Evolutionary conservation across 1,140 invertebrate genomes (phyloP), one percentile per base, ranked within the genome.

Genomic region (Platyura marginata): DNA sequence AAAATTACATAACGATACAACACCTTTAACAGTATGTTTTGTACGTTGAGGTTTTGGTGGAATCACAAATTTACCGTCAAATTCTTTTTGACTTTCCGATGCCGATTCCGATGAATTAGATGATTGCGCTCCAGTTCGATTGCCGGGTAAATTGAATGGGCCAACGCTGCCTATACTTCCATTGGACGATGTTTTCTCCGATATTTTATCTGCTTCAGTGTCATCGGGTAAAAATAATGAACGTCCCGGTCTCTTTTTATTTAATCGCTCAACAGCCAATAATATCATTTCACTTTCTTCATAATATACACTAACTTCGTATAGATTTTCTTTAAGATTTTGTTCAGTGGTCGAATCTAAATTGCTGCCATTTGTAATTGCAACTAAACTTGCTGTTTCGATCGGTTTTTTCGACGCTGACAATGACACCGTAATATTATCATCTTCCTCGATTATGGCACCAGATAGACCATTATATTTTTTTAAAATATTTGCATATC

Each of bases 1-100:
- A 18, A 44, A 44, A 20, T 21, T 44, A 19, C 42, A 44, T 9
- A 44, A 20, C 22, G 21, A 21, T 22, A n/a, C 34, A 16, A 23
- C 19, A 16, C 42, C 42, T 18, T 22, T 22, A 15, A 39, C 21
- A n/a, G 34, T 37, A 11, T 33, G 9, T 20, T 42, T 9, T 13
- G 32, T 22, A 5, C 16, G 18, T 10, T 19, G 6, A 15, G 39
- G 10, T n/a, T n/a, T n/a, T 6, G 21, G 32, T 34, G 22, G 8
- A 32, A 15, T 20, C 13, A 15, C n/a, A 11, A 23, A 32, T 4
- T 5, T 15, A n/a, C n/a, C n/a, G n/a, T n/a, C n/a, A n/a, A n/a
- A n/a, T n/a, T n/a, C 8, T 18, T 41, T 25, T 18, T 21, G 19
- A 11, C 6, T n/a, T 19, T 6, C n/a, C 15, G 22, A 22, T n/a